Base-by-base conservation (phyloP, 2,888 invertebrate genomes). In the Drosophila gaucha region DNA sequence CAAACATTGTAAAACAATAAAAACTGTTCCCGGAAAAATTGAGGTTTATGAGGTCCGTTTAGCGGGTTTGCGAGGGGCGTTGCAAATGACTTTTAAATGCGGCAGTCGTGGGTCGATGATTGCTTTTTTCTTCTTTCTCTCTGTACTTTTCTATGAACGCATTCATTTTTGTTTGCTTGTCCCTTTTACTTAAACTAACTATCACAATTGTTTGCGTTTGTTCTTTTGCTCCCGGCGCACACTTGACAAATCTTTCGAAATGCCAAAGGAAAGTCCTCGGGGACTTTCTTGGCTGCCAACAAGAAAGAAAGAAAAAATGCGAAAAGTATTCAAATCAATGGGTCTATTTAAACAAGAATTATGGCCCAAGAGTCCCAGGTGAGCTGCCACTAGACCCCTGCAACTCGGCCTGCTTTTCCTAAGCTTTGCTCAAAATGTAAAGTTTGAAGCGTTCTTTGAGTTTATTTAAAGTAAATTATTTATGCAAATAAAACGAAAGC, bases 401-500 rank as follows among this genome's bases (percentile, higher is more conserved):
- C n/a, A n/a, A n/a, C n/a, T n/a, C n/a, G n/a, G 33, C 22, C 22
- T 1, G 26, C 41, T 6, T 9, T 51, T 47, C 44, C 47, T 55
- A 50, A 64, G 62, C 36, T 62, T 50, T 67, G 38, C 41, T 36
- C 43, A 31, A 62, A 57, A 57, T 28, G 51, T 38, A 44, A 65
- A 75, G 58, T 76, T 76, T 72, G 68, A 71, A 74, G 72, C 56
- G 47, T 62, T 80, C 65, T 67, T 67, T 57, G 77, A 79, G 83
- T 85, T 85, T 70, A 80, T 86, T 86, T 86, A 86, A 84, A 86
- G 72, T 86, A 80, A 84, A 84, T 84, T 84, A 86, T 86, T 86
- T 86, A 80, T 79, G 86, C 77, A 83, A 83, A 83, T 86, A 83
- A 73, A 69, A 55, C 64, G 52, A 1, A 9, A 44, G 44, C 26